Conservation (phyloP, 2,113 vertebrate species). For the Embiotoca jacksoni region DNA sequence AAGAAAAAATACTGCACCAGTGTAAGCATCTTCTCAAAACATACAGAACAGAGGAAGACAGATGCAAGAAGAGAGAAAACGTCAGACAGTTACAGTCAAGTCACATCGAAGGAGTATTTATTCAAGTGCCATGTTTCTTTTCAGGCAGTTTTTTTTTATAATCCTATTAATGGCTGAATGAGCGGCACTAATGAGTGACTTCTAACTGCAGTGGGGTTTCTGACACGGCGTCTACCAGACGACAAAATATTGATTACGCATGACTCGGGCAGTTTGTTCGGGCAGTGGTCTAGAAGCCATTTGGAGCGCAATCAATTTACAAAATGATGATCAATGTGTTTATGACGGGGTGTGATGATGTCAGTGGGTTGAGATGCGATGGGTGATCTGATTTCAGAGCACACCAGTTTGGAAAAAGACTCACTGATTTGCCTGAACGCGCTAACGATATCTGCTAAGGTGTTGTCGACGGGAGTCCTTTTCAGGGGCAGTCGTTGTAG, state of each 20-base stretch:
- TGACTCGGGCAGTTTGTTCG: conserved; percentile 67
- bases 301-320: conserved; percentile 52
- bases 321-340: conserved; percentile 21
- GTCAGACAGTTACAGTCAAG: conserved; percentile 85
- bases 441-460: conserved; percentile 1
- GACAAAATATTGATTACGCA: conserved; percentile 43
- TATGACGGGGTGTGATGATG: not conserved
- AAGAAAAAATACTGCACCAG: conserved; percentile 64
- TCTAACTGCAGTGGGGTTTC: conserved; percentile 6
- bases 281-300: conserved; percentile 67
- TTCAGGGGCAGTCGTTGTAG: conserved; percentile 69
- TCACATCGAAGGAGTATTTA: conserved; percentile 84
- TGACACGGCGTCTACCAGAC: conserved; percentile 29
- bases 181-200: conserved; percentile 41
- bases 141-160: conserved; percentile 73
- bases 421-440: conserved; percentile 20
- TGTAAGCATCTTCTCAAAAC: conserved; percentile 73
- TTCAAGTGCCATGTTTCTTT: conserved; percentile 59
- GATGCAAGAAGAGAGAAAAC: conserved; percentile 81
- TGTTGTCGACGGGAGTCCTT: conserved; percentile 28
- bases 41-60: conserved; percentile 82
- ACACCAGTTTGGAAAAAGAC: conserved; percentile 17
- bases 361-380: conserved; percentile 3
- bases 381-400: conserved; percentile 26
- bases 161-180: conserved; percentile 55